Evolutionary conservation across 2,113 vertebrate genomes (phyloP).

Genomic region (Suncus etruscus): DNA sequence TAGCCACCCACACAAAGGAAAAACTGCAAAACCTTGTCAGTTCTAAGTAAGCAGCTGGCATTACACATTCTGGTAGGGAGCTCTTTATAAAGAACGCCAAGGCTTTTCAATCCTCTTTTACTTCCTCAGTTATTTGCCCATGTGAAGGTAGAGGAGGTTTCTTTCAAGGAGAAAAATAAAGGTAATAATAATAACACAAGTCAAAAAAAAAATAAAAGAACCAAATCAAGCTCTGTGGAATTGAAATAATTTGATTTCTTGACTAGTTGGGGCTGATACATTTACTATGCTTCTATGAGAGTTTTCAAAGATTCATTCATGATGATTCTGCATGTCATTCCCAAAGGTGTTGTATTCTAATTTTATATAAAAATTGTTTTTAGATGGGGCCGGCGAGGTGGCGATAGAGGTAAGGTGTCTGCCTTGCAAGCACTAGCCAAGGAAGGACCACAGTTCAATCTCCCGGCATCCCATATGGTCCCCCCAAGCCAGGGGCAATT

Average conservation of each 20-base stretch:
- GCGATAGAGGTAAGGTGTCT: too few species aligned
- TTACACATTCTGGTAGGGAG: conserved; percentile 18
- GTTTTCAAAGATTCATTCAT: conserved; percentile 23
- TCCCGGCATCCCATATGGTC: too few species aligned
- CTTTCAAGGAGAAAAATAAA: not conserved
- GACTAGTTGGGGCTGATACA: not conserved
- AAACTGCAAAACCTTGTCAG: conserved; percentile 38
- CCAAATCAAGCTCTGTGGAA: not conserved
- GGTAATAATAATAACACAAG: too few species aligned
- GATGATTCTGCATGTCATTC: not conserved
- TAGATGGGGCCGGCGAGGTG: too few species aligned
- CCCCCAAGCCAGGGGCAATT: too few species aligned
- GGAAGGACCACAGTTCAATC: too few species aligned
- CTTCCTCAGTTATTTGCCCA: not conserved
- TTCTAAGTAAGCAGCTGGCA: conserved; percentile 55
- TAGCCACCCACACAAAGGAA: conserved; percentile 59
- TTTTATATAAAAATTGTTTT: conserved; percentile 21
- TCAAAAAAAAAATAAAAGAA: not conserved
- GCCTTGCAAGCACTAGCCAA: too few species aligned
- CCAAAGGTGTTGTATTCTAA: not conserved
- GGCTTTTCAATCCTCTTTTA: not conserved
- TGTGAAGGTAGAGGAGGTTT: conserved; percentile 37
- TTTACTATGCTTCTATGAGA: not conserved
- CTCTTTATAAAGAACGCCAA: conserved; percentile 23
- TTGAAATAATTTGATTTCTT: conserved; percentile 55